These are phyloP conservation scores for Mesochorus sp. DNA, from an alignment of 2,888 invertebrate species.

Conservation along the genomic window DNA sequence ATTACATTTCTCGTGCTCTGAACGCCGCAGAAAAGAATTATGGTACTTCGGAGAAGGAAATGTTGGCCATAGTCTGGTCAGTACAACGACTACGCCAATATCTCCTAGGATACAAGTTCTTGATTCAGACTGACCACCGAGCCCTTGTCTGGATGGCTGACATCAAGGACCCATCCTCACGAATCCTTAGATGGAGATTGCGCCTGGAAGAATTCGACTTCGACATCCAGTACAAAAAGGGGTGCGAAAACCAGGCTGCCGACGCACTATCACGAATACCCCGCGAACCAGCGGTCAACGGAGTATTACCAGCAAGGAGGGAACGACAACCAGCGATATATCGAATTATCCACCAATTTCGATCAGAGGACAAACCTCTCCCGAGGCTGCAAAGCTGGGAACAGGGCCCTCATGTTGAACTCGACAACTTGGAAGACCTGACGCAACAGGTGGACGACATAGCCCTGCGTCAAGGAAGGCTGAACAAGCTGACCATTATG, in stretches of 20 bases:
- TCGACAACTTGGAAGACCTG: conserved; percentile 6
- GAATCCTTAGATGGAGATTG: conserved; percentile 61
- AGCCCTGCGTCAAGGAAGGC: neutral
- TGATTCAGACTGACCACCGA: conserved; percentile 27
- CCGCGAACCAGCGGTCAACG: neutral
- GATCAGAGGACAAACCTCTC: neutral
- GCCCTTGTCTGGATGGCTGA: conserved; percentile 28
- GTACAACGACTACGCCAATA: conserved; percentile 33
- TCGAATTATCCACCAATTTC: neutral
- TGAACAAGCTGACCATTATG: conserved; percentile 22
- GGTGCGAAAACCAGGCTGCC: conserved; percentile 70
- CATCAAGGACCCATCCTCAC: conserved; percentile 19
- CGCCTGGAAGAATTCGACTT: conserved; percentile 70
- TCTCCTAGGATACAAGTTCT: conserved; percentile 21
- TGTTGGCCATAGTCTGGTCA: conserved; percentile 62
- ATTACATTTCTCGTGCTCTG: conserved; percentile 71
- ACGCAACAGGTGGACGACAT: conserved; percentile 4
- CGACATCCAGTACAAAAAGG: conserved; percentile 70
- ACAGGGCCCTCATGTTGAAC: neutral
- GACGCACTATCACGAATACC: conserved; percentile 66
- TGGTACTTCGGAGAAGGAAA: conserved; percentile 65
- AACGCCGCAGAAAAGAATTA: conserved; percentile 55
- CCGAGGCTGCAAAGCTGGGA: neutral
- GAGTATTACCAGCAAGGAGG: neutral
- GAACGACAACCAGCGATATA: conserved; percentile 2